phyloP scores from a whole-genome alignment of 2,113 vertebrate genomes.

The Labrus mixtus region DNA sequence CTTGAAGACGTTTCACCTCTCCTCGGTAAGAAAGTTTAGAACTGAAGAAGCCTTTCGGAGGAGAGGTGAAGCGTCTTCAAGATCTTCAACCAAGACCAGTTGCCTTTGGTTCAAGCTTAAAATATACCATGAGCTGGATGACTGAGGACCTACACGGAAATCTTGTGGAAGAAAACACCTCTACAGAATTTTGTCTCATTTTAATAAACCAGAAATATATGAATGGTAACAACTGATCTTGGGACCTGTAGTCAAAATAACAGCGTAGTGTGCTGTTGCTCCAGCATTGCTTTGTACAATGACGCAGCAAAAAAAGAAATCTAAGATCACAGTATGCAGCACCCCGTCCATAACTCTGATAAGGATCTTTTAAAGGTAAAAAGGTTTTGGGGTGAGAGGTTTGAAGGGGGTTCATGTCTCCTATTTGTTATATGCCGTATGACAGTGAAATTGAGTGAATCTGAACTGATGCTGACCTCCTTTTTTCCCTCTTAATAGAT shows the following conservation, averaged over 20 bases:
- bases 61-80: too few relatives aligned
- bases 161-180: neutral
- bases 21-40: too few relatives aligned
- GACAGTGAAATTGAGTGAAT: constrained; percentile 24
- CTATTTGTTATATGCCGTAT: constrained; percentile 41
- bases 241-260: neutral
- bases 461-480: constrained; percentile 28
- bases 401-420: neutral
- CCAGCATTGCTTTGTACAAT: too few relatives aligned
- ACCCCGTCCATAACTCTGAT: neutral
- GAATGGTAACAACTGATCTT: neutral
- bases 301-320: neutral
- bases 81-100: too few relatives aligned
- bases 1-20: too few relatives aligned
- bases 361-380: constrained; percentile 19
- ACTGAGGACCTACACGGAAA: too few relatives aligned
- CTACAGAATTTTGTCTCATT: neutral
- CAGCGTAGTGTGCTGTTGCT: neutral
- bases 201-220: neutral
- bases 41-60: too few relatives aligned
- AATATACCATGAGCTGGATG: too few relatives aligned
- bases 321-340: neutral
- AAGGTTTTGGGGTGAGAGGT: constrained; percentile 1
- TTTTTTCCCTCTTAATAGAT: constrained; percentile 39
- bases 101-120: too few relatives aligned